A percentile compares a stretch with the other conserved stretches of the same genome.
phyloP scores from a whole-genome alignment of 2,113 vertebrate species.

The Labeo catla region DNA sequence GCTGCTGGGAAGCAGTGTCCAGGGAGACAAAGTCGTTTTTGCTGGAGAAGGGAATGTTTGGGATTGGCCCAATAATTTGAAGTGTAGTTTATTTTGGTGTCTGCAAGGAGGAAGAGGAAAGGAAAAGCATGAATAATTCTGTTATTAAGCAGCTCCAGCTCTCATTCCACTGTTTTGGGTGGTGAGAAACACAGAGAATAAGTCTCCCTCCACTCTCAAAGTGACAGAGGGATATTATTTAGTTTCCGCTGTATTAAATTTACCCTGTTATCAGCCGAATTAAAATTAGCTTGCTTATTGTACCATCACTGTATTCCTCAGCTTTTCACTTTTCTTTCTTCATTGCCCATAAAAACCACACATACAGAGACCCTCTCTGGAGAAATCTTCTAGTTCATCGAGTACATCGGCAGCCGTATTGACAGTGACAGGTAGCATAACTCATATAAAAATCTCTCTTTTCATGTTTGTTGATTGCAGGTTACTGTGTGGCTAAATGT shows the following conservation, averaged over 20 bases:
- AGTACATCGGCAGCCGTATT: conserved; percentile 13
- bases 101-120: not conserved
- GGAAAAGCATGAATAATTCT: conserved; percentile 25
- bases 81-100: conserved; percentile 30
- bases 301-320: conserved; percentile 17
- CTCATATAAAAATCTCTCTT: not conserved
- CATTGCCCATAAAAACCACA: not conserved
- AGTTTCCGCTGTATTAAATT: conserved; percentile 34
- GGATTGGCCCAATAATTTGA: conserved; percentile 27
- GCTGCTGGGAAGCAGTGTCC: not conserved
- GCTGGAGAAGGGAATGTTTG: conserved; percentile 7
- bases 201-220: not conserved
- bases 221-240: conserved; percentile 23
- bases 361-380: not conserved
- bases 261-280: conserved; percentile 20
- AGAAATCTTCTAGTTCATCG: conserved; percentile 20
- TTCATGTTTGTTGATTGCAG: conserved; percentile 10
- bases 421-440: conserved; percentile 3
- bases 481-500: conserved; percentile 24
- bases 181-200: conserved; percentile 8
- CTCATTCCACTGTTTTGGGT: not conserved
- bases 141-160: conserved; percentile 7
- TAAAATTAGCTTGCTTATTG: conserved; percentile 28
- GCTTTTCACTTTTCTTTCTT: not conserved
- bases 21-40: not conserved